Percentiles rank a stretch among this genome's conserved stretches.
phyloP scores from a whole-genome alignment of 2,113 vertebrate genomes.

The Zosterops borbonicus region DNA sequence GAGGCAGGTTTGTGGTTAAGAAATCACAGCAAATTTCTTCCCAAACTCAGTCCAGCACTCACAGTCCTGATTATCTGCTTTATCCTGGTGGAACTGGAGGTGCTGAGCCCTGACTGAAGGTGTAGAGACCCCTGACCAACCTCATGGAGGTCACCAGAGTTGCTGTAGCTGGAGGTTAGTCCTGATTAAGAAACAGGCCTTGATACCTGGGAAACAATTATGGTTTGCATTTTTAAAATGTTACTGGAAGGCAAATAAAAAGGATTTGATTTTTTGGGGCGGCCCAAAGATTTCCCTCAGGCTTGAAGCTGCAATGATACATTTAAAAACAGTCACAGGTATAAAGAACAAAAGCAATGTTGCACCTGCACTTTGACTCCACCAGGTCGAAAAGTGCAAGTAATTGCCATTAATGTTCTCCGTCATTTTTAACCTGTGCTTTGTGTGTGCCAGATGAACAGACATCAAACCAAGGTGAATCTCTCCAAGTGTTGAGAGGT shows the following conservation, averaged over 20 bases:
- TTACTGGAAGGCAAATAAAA: not conserved
- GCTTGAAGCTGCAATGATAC: not conserved
- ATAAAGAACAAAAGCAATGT: not conserved
- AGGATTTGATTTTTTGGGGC: not conserved
- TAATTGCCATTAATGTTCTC: not conserved
- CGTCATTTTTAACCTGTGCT: not conserved
- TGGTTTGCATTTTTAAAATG: not conserved
- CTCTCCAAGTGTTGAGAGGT: not conserved
- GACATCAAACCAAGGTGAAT: not conserved
- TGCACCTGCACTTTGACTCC: not conserved
- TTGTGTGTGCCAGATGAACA: not conserved
- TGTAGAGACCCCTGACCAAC: fast-evolving
- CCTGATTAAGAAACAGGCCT: not conserved
- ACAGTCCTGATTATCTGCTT: not conserved
- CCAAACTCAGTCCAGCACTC: not conserved
- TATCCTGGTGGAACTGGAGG: not conserved
- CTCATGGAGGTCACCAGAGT: not conserved
- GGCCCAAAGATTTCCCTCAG: not conserved
- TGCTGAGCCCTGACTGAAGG: not conserved
- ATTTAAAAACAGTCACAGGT: not conserved
- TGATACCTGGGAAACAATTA: not conserved
- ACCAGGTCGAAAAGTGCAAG: fast-evolving
- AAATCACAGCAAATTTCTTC: not conserved
- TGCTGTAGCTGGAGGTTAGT: not conserved
- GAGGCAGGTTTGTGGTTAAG: not conserved